Percentiles rank a stretch among this genome's conserved stretches.
These are phyloP conservation scores for Manis pentadactyla DNA, from an alignment of 2,797 vertebrate genomes.

Conservation along the genomic window DNA sequence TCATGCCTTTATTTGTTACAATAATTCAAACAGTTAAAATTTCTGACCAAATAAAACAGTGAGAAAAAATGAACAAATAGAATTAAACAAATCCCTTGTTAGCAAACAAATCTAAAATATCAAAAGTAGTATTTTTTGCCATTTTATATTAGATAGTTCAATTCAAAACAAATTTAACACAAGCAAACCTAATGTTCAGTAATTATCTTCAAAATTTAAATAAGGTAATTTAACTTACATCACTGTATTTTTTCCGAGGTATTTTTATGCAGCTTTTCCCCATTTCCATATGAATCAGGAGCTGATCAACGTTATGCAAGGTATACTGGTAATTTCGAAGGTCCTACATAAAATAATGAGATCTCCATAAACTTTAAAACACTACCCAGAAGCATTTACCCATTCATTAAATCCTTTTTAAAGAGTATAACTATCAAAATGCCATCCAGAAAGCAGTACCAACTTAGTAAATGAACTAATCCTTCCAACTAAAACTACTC, in stretches of 20 bases:
- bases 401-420: conserved; percentile 15
- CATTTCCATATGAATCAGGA: conserved; percentile 97
- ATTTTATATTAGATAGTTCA: conserved; percentile 23
- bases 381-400: background rate
- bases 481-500: background rate
- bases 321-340: conserved; percentile 97
- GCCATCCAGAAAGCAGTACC: background rate
- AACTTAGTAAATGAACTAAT: conserved; percentile 32
- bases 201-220: conserved; percentile 30
- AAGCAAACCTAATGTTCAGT: conserved; percentile 1
- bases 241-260: conserved; percentile 91
- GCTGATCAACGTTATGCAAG: conserved; percentile 92
- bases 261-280: conserved; percentile 97
- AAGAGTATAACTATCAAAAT: conserved; percentile 25
- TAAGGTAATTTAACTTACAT: conserved; percentile 87
- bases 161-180: conserved; percentile 54
- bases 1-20: background rate
- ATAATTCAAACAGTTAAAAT: background rate
- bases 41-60: conserved; percentile 12
- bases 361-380: conserved; percentile 52
- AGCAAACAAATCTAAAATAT: conserved; percentile 46
- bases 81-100: conserved; percentile 17
- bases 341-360: conserved; percentile 88
- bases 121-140: conserved; percentile 28
- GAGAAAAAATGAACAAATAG: background rate